Conservation (phyloP, 2,797 vertebrate genomes). For the Rhadinocentrus ornatus region DNA sequence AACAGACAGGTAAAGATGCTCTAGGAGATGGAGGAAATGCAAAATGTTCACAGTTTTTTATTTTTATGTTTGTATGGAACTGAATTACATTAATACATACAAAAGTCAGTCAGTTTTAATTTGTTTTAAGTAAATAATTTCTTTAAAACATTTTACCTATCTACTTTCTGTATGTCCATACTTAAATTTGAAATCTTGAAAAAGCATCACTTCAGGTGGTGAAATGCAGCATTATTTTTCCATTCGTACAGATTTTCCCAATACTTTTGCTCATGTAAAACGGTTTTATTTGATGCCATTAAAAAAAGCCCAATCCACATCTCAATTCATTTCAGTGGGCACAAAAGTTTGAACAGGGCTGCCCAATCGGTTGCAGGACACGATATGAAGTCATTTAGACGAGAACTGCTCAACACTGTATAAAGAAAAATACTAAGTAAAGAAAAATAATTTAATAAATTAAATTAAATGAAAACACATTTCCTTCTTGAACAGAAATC, state of each 20-base stretch:
- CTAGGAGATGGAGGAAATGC: not conserved
- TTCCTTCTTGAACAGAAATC: not conserved
- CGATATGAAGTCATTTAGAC: not conserved
- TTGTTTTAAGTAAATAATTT: not conserved
- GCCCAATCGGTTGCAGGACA: not conserved
- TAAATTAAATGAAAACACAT: not conserved
- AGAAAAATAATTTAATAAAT: not conserved
- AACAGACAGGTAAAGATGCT: slow-evolving; percentile 18
- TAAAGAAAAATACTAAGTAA: not conserved
- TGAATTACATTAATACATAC: not conserved
- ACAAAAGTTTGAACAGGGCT: not conserved
- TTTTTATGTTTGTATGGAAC: slow-evolving; percentile 9
- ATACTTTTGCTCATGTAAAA: not conserved
- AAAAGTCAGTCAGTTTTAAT: not conserved
- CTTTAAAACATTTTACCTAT: not conserved
- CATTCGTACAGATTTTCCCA: too few relatives aligned
- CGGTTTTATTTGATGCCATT: not conserved
- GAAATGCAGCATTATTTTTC: not conserved
- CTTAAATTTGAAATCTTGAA: not conserved
- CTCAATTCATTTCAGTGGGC: not conserved
- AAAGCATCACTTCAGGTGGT: not conserved
- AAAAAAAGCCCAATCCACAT: not conserved
- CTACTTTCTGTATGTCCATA: not conserved
- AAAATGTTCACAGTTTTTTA: not conserved
- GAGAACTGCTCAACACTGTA: not conserved